Conservation (phyloP, 2,113 vertebrate genomes). For the Vireo altiloquus region DNA sequence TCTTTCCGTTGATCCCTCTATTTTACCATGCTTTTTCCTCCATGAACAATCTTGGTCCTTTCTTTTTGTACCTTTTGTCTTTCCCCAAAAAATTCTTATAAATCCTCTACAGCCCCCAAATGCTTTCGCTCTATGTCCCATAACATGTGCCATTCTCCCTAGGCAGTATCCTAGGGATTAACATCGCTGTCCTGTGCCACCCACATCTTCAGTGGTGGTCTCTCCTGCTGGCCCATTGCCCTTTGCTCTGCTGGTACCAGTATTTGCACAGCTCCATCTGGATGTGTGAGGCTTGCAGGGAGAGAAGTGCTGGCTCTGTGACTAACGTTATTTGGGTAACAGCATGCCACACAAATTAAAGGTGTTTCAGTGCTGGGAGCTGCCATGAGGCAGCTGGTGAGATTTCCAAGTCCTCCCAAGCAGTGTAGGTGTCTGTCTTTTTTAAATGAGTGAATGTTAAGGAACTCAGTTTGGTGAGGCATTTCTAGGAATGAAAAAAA, state of each 20-base stretch:
- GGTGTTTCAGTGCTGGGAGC: neutral
- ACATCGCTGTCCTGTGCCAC: neutral
- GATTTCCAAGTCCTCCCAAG: neutral
- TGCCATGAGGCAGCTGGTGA: neutral
- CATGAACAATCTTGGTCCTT: neutral
- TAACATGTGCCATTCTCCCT: accelerated
- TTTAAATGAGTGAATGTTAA: neutral
- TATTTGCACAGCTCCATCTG: neutral
- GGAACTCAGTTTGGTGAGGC: neutral
- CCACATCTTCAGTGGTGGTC: neutral
- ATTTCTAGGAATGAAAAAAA: neutral
- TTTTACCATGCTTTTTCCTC: neutral
- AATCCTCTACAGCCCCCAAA: neutral
- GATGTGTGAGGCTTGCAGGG: neutral
- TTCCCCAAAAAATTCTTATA: neutral
- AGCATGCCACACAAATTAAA: neutral
- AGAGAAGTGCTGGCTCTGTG: accelerated
- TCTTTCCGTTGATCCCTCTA: neutral
- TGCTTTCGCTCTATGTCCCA: neutral
- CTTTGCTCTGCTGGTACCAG: neutral
- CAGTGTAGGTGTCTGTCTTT: neutral
- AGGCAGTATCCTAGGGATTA: neutral
- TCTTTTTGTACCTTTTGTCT: neutral
- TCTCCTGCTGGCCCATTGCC: neutral
- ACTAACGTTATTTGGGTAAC: neutral